Evolutionary conservation across 1,140 invertebrate species (phyloP), one percentile per base, ranked within the genome.

Genomic region (Belonocnema kinseyi): DNA sequence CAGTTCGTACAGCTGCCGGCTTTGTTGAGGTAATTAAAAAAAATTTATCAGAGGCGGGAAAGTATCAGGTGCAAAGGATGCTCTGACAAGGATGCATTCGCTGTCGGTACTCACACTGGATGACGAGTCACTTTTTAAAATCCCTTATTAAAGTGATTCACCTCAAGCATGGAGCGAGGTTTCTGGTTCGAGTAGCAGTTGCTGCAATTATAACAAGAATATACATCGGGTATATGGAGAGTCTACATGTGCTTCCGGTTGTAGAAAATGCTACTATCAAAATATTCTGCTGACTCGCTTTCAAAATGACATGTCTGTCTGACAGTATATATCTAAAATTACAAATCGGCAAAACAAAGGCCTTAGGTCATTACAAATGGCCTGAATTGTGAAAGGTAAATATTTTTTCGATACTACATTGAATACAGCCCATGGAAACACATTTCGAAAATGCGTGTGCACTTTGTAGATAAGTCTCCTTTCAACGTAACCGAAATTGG

Each of bases 61-160:
- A 76, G 76, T 79, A 82, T 84, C 83, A 84, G 83, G 83, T 84
- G 82, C 78, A 80, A 80, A 79, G 72, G 74, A 80, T 77, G 75
- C 77, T 80, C 77, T 50, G 61, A 66, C 61, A 33, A 66, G 61
- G 33, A 66, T 66, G 61, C 26, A 46, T 40, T 66, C 79, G 56
- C 58, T 71, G 61, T 80, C 78, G 78, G 73, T 76, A 81, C 80
- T 84, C 82, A 84, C 77, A 79, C 78, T 77, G 83, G 76, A 88
- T 88, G 87, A 88, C 87, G 86, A 80, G 84, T 83, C 87, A 86
- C 80, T 88, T 88, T 88, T 46, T 87, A 73, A 78, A 85, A 85
- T 85, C 82, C 82, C 82, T 79, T 79, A 83, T 80, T 85, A 74
- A 76, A 76, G 66, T 70, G 26, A 66, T 33, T 70, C 56, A 72